These are phyloP conservation scores for Flexamia atlantica DNA, from an alignment of 2,888 invertebrate species.

Conservation along the genomic window DNA sequence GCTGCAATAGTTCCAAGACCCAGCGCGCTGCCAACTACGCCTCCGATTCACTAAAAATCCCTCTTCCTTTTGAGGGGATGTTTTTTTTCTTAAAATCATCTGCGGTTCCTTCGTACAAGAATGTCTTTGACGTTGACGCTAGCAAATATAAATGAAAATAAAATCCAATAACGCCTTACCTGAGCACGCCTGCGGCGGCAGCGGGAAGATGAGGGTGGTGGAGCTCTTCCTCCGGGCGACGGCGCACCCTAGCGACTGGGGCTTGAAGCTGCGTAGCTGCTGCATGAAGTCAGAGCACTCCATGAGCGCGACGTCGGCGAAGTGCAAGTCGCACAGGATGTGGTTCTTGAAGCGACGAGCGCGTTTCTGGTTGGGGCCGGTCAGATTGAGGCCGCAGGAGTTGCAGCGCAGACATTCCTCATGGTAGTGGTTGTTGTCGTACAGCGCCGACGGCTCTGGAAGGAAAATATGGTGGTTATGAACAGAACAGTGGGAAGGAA, in stretches of 20 bases:
- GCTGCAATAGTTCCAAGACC: too few relatives aligned
- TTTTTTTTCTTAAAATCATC: too few relatives aligned
- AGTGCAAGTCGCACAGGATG: conserved; percentile 97
- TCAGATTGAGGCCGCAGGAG: conserved; percentile 95
- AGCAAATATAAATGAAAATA: too few relatives aligned
- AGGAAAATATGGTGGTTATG: too few relatives aligned
- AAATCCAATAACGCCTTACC: too few relatives aligned
- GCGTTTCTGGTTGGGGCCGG: conserved; percentile 89
- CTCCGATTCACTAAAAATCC: too few relatives aligned
- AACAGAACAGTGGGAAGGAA: too few relatives aligned
- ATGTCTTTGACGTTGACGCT: too few relatives aligned
- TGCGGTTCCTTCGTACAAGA: too few relatives aligned
- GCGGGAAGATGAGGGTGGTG: conserved; percentile 94
- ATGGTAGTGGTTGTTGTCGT: conserved; percentile 98
- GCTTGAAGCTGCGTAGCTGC: conserved; percentile 96
- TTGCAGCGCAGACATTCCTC: conserved; percentile 98
- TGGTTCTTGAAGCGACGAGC: conserved; percentile 87
- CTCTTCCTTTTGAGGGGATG: too few relatives aligned
- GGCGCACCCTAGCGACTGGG: conserved; percentile 96
- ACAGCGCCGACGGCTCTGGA: conserved; percentile 93
- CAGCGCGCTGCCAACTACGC: too few relatives aligned
- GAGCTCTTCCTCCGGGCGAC: conserved; percentile 96
- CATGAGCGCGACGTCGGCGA: conserved; percentile 97
- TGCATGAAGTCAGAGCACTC: conserved; percentile 99
- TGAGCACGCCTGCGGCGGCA: conserved; percentile 96